Evolutionary conservation across 2,888 invertebrate species (phyloP).

Genomic region (Coenonympha arcania): DNA sequence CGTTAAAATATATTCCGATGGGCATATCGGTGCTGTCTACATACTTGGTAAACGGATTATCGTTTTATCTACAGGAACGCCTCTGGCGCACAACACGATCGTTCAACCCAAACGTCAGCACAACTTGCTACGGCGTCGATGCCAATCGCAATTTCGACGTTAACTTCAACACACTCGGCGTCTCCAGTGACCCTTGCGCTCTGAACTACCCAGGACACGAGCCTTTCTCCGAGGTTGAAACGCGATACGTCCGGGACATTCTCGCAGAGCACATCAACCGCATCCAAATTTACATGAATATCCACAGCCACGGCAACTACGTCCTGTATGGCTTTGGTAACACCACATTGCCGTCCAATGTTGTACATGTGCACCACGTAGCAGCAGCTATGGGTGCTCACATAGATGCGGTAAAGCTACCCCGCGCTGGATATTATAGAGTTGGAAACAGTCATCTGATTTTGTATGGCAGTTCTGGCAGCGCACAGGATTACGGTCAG

Average conservation of each 20-base stretch:
- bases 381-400: constrained; percentile 45
- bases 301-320: constrained; percentile 81
- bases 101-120: constrained; percentile 29
- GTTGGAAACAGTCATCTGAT: constrained; percentile 46
- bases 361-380: constrained; percentile 36
- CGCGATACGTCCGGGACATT: constrained; percentile 68
- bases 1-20: too few species aligned
- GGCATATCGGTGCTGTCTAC: too few species aligned
- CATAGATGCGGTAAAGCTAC: constrained; percentile 41
- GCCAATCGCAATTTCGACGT: constrained; percentile 48
- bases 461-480: constrained; percentile 44
- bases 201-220: constrained; percentile 73
- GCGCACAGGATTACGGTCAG: constrained; percentile 49
- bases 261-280: constrained; percentile 44
- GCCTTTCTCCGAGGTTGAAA: constrained; percentile 79
- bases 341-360: constrained; percentile 33
- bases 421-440: constrained; percentile 36
- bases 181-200: constrained; percentile 62
- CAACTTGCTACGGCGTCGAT: constrained; percentile 42
- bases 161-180: constrained; percentile 38
- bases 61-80: constrained; percentile 32
- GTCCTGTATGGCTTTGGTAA: constrained; percentile 77
- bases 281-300: constrained; percentile 60
- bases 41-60: too few species aligned
- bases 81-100: constrained; percentile 48